Base-by-base conservation (phyloP, 2,888 invertebrate genomes). In the Drosophila prostipennis region DNA sequence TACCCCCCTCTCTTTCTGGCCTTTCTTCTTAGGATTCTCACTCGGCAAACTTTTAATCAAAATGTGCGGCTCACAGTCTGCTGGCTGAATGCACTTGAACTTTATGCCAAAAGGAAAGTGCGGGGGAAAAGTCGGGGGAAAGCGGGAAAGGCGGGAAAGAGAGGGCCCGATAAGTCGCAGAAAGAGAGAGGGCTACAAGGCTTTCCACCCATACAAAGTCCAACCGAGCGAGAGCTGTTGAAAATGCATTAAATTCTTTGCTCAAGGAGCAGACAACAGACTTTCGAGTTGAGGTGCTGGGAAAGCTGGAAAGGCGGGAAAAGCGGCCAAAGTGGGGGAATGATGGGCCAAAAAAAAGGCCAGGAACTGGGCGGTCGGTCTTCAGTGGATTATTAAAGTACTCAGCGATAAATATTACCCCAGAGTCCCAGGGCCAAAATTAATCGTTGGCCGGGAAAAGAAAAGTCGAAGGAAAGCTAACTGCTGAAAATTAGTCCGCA, bases 1-100 rank as follows among this genome's bases (percentile, higher is more conserved):
- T 32, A 23, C 6, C n/a, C 45, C 45, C 43, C 23, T 7, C 13
- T 6, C 23, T 6, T 13, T 26, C 29, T 29, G 0, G 29, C 29
- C 7, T 29, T 29, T 29, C 29, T 29, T 26, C 39, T 42, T 68
- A 23, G 58, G 57, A 57, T 57, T 58, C 57, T 42, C 64, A 68
- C 52, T 43, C 45, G 55, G 42, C 39, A 34, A 86, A 86, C 64
- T 80, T 86, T 83, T 86, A 86, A 83, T 86, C 79, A 79, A 79
- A 79, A 74, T 82, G 78, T 73, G 83, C 73, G 68, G 79, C 75
- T 57, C 78, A 69, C 58, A 58, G 61, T 74, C 51, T 61, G 63
- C 68, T 63, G 58, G 43, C 59, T 53, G 52, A 69, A 64, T 64
- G 67, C 63, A 72, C 74, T 78, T 68, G 82, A 79, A 76, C 67